Evolutionary conservation across 2,797 vertebrate species (phyloP).

Genomic region (Protonibea diacanthus): DNA sequence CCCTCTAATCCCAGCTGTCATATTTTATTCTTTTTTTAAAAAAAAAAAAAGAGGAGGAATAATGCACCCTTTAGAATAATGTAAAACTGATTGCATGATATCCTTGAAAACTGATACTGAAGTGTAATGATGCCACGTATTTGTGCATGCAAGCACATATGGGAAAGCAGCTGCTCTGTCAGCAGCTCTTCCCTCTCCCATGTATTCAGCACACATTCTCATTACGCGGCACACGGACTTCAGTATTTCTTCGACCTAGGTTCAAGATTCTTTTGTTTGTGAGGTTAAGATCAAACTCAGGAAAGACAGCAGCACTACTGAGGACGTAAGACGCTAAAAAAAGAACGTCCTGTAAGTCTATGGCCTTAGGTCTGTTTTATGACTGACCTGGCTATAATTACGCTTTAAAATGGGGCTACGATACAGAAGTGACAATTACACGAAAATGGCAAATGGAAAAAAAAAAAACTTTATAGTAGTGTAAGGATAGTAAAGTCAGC

Average conservation of each 20-base stretch:
- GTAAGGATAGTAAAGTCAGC: neutral
- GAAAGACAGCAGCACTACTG: neutral
- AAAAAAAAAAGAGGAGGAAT: too few species aligned
- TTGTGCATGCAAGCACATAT: neutral
- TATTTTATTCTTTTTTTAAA: neutral
- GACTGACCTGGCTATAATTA: neutral
- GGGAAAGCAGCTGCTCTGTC: slow-evolving; percentile 6
- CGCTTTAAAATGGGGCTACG: neutral
- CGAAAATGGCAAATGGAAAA: neutral
- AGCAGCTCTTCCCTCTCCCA: neutral
- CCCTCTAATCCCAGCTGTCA: neutral
- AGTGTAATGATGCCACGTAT: neutral
- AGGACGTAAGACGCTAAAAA: neutral
- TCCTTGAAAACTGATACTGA: neutral
- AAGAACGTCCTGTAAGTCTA: neutral
- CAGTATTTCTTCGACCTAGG: neutral
- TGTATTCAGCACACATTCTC: neutral
- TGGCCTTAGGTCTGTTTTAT: neutral
- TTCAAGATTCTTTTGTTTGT: neutral
- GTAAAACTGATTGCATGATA: neutral
- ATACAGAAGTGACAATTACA: neutral
- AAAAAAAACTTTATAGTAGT: neutral
- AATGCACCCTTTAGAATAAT: neutral
- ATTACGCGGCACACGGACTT: neutral
- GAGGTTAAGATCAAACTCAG: neutral